These are phyloP conservation scores for Silvanus unidentatus DNA, from an alignment of 2,888 invertebrate species.

Conservation along the genomic window DNA sequence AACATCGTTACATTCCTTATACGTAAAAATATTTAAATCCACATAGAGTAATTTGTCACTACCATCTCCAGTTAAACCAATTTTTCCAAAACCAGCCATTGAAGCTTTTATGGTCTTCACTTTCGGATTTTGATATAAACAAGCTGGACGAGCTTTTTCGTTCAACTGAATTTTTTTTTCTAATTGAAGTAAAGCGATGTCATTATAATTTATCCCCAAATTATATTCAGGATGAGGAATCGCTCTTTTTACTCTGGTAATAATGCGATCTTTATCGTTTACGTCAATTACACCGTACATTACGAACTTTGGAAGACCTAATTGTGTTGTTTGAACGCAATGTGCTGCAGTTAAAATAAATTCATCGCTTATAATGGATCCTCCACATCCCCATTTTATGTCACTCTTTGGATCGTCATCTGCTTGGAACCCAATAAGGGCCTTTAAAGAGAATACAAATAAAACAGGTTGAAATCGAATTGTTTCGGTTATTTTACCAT, in stretches of 20 bases:
- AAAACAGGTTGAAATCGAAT: too few species aligned
- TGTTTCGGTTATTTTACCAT: too few species aligned
- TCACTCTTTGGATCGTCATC: too few species aligned
- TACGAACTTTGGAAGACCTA: constrained; percentile 43
- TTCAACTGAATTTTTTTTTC: constrained; percentile 38
- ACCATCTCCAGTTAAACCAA: constrained; percentile 32
- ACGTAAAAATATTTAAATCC: constrained; percentile 42
- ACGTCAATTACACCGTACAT: constrained; percentile 48
- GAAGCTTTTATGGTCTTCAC: constrained; percentile 31
- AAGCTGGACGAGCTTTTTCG: constrained; percentile 47
- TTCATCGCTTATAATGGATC: too few species aligned
- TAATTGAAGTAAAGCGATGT: constrained; percentile 48
- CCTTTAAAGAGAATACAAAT: too few species aligned
- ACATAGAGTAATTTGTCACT: constrained; percentile 50
- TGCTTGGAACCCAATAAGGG: too few species aligned
- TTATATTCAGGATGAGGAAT: constrained; percentile 44
- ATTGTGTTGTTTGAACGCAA: constrained; percentile 6
- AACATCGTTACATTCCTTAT: constrained; percentile 43
- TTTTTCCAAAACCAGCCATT: constrained; percentile 50
- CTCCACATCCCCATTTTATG: too few species aligned
- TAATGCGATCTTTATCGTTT: constrained; percentile 38
- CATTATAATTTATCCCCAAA: constrained; percentile 44
- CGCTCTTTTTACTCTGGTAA: constrained; percentile 26
- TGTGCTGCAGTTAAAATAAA: too few species aligned
- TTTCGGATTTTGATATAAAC: constrained; percentile 33